Base-by-base conservation (phyloP, 2,888 invertebrate species). In the Dusona sp. region DNA sequence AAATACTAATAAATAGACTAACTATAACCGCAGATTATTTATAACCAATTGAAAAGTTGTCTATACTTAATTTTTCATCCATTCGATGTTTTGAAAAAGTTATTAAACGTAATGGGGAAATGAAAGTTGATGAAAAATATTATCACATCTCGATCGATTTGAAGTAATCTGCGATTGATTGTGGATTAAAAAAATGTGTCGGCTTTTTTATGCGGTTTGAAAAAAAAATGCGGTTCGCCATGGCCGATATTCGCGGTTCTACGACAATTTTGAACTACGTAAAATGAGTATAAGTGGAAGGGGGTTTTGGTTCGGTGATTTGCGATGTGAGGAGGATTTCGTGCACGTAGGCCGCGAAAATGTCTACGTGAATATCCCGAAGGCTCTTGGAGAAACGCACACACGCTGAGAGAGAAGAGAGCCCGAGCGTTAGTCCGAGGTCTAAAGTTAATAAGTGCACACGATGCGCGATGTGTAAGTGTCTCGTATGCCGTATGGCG, bases 401-500 rank as follows among this genome's bases (percentile, higher is more conserved):
- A 68, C 68, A 65, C 33, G 51, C 22, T 0, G 77, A 45, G 36
- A 36, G 38, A 67, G 67, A 45, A 78, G 61, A 70, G 79, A 78
- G 77, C 78, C 45, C 72, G 87, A 38, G 65, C 64, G 79, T 54
- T 64, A 70, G 83, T 57, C 64, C 73, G 70, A 83, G 89, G 88
- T 88, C 89, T 90, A 87, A 90, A 92, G 92, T 91, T 92, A 29
- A 90, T 84, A 82, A 89, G 88, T 87, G 84, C 84, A 89, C 88
- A 86, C 86, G 83, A 77, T 87, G 78, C 77, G 51, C 68, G 88
- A 45, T 88, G 88, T 89, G 89, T 81, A 45, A 88, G 88, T 89
- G 89, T 81, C 90, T 89, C 88, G 92, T 90, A 92, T 91, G 89
- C 92, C 92, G 92, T 92, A 92, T 92, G 92, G 92, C 92, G 92